A percentile compares a stretch with the other conserved stretches of the same genome.
These are phyloP conservation scores for western clawed frog (Xenopus tropicalis) DNA, from an alignment of 2,113 vertebrate genomes.

Conservation along the genomic window DNA sequence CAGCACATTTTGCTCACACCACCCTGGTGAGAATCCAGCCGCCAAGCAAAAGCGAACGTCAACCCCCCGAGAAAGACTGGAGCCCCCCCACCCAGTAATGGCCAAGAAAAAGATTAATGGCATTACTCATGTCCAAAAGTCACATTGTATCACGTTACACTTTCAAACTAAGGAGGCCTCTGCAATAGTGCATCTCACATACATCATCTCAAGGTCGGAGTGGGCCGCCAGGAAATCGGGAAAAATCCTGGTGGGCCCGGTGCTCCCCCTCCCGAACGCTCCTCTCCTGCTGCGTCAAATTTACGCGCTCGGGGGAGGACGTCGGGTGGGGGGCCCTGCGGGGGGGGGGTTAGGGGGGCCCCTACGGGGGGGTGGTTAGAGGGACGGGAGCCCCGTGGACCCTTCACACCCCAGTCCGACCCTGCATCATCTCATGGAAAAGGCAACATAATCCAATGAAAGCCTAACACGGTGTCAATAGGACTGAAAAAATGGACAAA, in stretches of 20 bases:
- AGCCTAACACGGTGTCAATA: neutral
- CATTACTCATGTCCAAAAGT: constrained; percentile 18
- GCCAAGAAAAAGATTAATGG: constrained; percentile 2
- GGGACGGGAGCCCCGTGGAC: too few relatives aligned
- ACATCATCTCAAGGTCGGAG: too few relatives aligned
- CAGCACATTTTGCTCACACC: neutral
- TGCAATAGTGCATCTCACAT: constrained; percentile 21
- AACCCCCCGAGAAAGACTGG: neutral
- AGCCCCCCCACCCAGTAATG: neutral
- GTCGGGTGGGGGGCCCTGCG: too few relatives aligned
- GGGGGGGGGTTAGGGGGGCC: too few relatives aligned
- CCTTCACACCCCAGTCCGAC: too few relatives aligned
- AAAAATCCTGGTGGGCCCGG: too few relatives aligned
- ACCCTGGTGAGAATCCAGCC: constrained; percentile 2
- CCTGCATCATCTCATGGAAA: constrained; percentile 40
- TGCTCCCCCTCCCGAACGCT: too few relatives aligned
- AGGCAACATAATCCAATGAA: constrained; percentile 28
- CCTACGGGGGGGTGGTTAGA: too few relatives aligned
- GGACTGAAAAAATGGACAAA: constrained; percentile 9
- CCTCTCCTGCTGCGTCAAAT: too few relatives aligned
- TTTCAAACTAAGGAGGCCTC: neutral
- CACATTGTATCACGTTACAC: constrained; percentile 24
- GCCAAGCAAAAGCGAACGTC: neutral
- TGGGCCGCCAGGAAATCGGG: too few relatives aligned
- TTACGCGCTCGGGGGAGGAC: too few relatives aligned